Percentiles rank a stretch among this genome's conserved stretches.
Evolutionary conservation across 2,797 vertebrate species (phyloP).

Genomic region (Neosalanx taihuensis): DNA sequence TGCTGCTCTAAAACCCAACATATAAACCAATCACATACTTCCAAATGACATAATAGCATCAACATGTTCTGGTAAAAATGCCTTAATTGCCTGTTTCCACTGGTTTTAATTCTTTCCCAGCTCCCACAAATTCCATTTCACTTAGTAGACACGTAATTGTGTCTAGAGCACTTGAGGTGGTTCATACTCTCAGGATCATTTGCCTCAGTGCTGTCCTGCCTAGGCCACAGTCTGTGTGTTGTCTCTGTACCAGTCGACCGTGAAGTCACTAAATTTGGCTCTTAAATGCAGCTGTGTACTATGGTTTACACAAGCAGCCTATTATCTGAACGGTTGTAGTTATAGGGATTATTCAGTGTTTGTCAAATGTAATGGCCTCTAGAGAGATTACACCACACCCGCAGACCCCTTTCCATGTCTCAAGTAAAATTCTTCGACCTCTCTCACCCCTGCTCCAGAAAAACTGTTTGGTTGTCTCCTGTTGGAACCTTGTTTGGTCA

Average conservation of each 20-base stretch:
- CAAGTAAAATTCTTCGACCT: conserved; percentile 16
- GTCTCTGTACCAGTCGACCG: not conserved
- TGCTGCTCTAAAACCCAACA: conserved; percentile 3
- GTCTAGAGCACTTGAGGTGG: not conserved
- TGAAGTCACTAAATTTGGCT: not conserved
- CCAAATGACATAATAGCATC: conserved; percentile 7
- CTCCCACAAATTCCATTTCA: conserved; percentile 10
- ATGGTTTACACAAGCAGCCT: not conserved
- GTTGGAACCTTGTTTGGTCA: conserved; percentile 36
- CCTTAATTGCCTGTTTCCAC: conserved; percentile 2
- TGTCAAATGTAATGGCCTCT: conserved; percentile 13
- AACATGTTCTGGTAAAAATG: not conserved
- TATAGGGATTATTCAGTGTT: conserved; percentile 6
- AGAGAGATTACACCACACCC: conserved; percentile 9
- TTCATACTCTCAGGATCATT: not conserved
- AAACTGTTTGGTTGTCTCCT: not conserved
- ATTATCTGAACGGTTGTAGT: not conserved
- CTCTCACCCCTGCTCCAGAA: not conserved
- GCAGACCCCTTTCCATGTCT: conserved; percentile 10
- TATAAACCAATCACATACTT: conserved; percentile 19
- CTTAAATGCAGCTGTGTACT: not conserved
- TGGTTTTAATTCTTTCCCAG: conserved; percentile 3
- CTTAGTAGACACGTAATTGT: not conserved
- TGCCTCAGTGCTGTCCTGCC: not conserved
- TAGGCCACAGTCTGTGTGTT: not conserved